Evolutionary conservation across 2,113 vertebrate genomes (phyloP).

Genomic region (Urocitellus parryii): DNA sequence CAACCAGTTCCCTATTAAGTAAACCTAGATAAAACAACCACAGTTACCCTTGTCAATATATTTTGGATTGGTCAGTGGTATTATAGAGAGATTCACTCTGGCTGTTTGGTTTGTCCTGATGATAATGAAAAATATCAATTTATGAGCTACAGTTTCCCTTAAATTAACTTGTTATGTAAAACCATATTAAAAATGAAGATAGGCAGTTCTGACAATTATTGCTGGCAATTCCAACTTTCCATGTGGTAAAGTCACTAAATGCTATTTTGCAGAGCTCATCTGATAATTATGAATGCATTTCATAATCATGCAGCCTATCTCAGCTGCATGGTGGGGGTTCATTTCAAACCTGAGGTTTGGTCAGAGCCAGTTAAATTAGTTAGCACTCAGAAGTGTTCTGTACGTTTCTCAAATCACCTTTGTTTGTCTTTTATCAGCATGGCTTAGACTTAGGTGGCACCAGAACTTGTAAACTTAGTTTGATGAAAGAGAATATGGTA

Average conservation of each 20-base stretch:
- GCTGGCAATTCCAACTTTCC: not conserved
- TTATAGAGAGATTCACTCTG: not conserved
- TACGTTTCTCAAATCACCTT: constrained; percentile 18
- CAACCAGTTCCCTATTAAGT: not conserved
- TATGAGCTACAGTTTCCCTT: not conserved
- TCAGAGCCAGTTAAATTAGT: not conserved
- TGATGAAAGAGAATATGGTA: not conserved
- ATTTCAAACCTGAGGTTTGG: not conserved
- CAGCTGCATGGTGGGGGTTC: not conserved
- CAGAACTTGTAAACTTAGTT: not conserved
- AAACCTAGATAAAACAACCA: not conserved
- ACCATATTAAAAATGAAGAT: not conserved
- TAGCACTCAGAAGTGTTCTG: not conserved
- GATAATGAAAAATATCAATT: not conserved
- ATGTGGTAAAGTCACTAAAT: not conserved
- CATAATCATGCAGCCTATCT: not conserved
- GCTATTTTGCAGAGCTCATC: not conserved
- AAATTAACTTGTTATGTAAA: constrained; percentile 28
- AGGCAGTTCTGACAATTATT: not conserved
- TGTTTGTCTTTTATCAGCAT: not conserved
- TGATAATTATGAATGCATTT: not conserved
- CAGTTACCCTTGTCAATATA: not conserved
- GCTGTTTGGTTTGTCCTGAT: not conserved
- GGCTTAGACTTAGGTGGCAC: not conserved
- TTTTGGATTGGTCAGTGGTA: not conserved